phyloP scores from a whole-genome alignment of 2,797 vertebrate genomes.

The Gymnothorax javanicus region DNA sequence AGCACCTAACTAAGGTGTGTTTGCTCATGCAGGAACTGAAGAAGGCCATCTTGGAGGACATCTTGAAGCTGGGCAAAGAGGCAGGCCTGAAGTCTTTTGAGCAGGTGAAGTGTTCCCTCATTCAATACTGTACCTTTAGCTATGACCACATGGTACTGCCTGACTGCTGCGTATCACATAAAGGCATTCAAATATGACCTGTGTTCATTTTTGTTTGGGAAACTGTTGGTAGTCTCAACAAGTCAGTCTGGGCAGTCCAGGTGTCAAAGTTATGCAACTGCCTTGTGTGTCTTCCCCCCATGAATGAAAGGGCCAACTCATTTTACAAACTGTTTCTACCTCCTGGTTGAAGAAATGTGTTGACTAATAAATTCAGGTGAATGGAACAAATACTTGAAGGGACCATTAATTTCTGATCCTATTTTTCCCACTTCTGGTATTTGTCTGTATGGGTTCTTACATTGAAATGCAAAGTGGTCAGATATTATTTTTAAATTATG shows the following conservation, averaged over 20 bases:
- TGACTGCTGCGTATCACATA: neutral
- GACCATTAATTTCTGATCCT: too few species aligned
- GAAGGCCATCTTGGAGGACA: conserved; percentile 84
- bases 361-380: too few species aligned
- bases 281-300: too few species aligned
- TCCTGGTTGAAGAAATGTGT: too few species aligned
- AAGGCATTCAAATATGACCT: neutral
- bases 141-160: neutral
- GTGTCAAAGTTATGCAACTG: too few species aligned
- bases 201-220: too few species aligned
- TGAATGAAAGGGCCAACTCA: too few species aligned
- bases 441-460: neutral
- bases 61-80: conserved; percentile 85
- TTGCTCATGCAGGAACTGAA: conserved; percentile 80
- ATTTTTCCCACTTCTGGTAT: neutral
- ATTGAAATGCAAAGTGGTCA: neutral
- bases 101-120: conserved; percentile 76
- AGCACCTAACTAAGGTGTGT: neutral
- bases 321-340: too few species aligned
- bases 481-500: neutral
- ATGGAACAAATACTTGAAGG: too few species aligned
- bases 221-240: too few species aligned
- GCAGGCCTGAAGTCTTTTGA: conserved; percentile 94
- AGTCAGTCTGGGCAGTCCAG: too few species aligned
- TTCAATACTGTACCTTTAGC: neutral